Percentiles rank a stretch among this genome's conserved stretches.
These are phyloP conservation scores for Aurelia aurita DNA, from an alignment of 30 jellyfish, hydroid and myxozoan genomes.

Conservation along the genomic window DNA sequence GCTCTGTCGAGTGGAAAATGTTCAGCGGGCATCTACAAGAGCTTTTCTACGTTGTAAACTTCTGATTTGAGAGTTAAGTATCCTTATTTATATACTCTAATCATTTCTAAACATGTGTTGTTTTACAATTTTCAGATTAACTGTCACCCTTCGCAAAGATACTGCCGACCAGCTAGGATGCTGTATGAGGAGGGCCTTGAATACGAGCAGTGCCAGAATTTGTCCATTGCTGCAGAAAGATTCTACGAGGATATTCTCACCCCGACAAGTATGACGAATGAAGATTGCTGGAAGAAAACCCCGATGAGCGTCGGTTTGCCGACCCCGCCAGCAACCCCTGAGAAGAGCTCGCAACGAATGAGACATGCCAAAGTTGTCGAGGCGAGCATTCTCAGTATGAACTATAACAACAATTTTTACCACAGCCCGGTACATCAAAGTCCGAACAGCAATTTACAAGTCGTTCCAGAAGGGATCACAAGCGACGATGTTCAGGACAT, in stretches of 20 bases:
- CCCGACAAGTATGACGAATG: conserved; percentile 57
- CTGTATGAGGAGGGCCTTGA: conserved; percentile 73
- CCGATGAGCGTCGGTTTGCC: conserved; percentile 71
- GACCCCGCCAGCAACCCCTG: conserved; percentile 90
- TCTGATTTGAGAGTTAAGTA: not conserved
- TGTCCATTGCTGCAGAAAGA: conserved; percentile 55
- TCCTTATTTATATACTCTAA: not conserved
- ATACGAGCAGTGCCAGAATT: conserved; percentile 62
- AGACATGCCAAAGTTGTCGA: conserved; percentile 58
- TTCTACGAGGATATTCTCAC: conserved; percentile 76
- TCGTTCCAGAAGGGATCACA: conserved; percentile 83
- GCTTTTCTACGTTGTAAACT: not conserved
- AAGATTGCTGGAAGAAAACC: conserved; percentile 65
- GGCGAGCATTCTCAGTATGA: conserved; percentile 25
- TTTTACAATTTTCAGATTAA: conserved; percentile 19
- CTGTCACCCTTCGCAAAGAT: conserved; percentile 9
- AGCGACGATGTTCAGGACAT: conserved; percentile 85
- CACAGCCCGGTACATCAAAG: conserved; percentile 59
- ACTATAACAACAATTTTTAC: conserved; percentile 11
- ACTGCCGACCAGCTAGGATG: conserved; percentile 46
- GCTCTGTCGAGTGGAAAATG: not conserved
- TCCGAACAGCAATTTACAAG: conserved; percentile 77
- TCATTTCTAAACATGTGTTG: conserved; percentile 37
- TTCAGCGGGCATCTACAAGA: not conserved
- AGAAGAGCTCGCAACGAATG: conserved; percentile 49